A percentile compares a stretch with the other conserved stretches of the same genome.
Evolutionary conservation across 2,797 vertebrate species (phyloP).

Genomic region (Chloroceryle inda): DNA sequence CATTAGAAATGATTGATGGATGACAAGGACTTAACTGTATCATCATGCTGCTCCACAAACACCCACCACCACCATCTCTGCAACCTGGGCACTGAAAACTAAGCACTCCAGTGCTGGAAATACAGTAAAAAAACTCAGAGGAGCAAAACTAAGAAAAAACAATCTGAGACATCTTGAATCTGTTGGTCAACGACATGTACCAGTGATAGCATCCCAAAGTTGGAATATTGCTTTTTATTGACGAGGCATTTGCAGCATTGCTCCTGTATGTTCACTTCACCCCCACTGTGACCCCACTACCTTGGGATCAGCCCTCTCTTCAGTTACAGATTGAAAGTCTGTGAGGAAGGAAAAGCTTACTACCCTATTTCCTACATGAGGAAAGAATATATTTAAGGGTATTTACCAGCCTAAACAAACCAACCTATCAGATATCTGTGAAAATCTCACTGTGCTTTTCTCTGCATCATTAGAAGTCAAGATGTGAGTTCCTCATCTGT

Average conservation of each 20-base stretch:
- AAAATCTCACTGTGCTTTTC: neutral
- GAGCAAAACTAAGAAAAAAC: neutral
- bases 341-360: slow-evolving; percentile 3
- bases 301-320: neutral
- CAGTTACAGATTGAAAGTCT: neutral
- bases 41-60: neutral
- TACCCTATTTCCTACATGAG: neutral
- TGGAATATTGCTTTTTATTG: neutral
- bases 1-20: neutral
- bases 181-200: neutral
- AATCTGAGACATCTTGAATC: neutral
- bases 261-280: neutral
- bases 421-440: neutral
- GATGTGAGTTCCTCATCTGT: neutral
- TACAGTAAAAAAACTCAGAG: neutral
- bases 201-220: neutral
- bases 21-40: neutral
- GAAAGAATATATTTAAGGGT: neutral
- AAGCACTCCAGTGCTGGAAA: neutral
- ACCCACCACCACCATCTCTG: too few relatives aligned
- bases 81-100: neutral
- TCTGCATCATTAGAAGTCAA: neutral
- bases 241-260: neutral
- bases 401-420: neutral
- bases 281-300: neutral